A percentile compares a stretch with the other conserved stretches of the same genome.
These are phyloP conservation scores for Tromatobia lineatoria DNA, from an alignment of 2,888 invertebrate species.

Conservation along the genomic window DNA sequence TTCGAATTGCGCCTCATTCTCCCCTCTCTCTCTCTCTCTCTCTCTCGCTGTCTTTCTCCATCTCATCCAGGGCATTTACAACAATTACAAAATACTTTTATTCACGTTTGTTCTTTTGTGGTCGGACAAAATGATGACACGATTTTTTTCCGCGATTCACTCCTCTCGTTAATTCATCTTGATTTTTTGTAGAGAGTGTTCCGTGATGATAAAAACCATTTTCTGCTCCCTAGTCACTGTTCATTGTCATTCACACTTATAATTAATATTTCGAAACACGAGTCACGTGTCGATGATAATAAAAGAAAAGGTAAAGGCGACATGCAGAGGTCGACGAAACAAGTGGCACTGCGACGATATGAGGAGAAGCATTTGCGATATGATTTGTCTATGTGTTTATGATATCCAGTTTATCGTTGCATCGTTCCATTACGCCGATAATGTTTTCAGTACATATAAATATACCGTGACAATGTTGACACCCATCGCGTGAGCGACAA, in stretches of 20 bases:
- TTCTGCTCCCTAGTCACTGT: slow-evolving; percentile 4
- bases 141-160: slow-evolving; percentile 8
- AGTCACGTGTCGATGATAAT: slow-evolving; percentile 7
- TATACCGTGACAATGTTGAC: not conserved
- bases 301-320: slow-evolving; percentile 16
- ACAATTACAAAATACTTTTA: slow-evolving; percentile 74
- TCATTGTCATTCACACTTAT: slow-evolving; percentile 4
- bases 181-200: slow-evolving; percentile 12
- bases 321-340: slow-evolving; percentile 25
- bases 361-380: slow-evolving; percentile 46
- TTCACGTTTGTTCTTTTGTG: slow-evolving; percentile 35
- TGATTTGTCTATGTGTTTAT: slow-evolving; percentile 32
- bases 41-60: slow-evolving; percentile 40
- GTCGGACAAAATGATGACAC: slow-evolving; percentile 59
- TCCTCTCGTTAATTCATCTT: not conserved
- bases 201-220: slow-evolving; percentile 27
- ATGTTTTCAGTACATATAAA: not conserved
- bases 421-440: slow-evolving; percentile 15
- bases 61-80: slow-evolving; percentile 50
- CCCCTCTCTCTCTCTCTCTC: slow-evolving; percentile 10
- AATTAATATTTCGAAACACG: slow-evolving; percentile 18
- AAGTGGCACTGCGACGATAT: slow-evolving; percentile 52
- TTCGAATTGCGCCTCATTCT: slow-evolving; percentile 11
- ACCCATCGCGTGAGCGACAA: slow-evolving; percentile 58
- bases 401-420: slow-evolving; percentile 41